These are phyloP conservation scores for Stigmatopora argus DNA, from an alignment of 2,113 vertebrate species.

Conservation along the genomic window DNA sequence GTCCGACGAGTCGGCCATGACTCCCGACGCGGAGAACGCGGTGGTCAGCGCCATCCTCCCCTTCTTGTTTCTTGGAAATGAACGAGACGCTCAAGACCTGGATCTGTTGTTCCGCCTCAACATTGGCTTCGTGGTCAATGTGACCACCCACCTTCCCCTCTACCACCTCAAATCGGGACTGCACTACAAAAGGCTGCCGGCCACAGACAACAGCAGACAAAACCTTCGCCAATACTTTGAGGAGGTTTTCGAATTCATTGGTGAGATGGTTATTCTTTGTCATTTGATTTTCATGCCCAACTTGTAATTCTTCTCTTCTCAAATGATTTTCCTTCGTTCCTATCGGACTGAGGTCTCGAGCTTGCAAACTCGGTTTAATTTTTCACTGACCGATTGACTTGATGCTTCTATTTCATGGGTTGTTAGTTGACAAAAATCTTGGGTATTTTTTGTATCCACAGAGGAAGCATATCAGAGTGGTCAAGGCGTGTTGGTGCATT, in stretches of 20 bases:
- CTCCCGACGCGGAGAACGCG: slow-evolving; percentile 77
- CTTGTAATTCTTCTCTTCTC: too few relatives aligned
- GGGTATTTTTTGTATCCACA: slow-evolving; percentile 47
- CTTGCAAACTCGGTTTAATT: too few relatives aligned
- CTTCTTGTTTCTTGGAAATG: slow-evolving; percentile 80
- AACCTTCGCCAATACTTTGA: slow-evolving; percentile 84
- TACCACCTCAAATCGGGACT: slow-evolving; percentile 75
- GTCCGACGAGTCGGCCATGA: slow-evolving; percentile 71
- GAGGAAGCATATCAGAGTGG: slow-evolving; percentile 81
- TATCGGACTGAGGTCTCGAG: too few relatives aligned
- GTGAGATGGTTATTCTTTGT: slow-evolving; percentile 48
- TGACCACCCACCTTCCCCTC: slow-evolving; percentile 81
- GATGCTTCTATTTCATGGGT: neutral
- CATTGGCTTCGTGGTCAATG: slow-evolving; percentile 78
- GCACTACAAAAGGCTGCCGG: slow-evolving; percentile 78
- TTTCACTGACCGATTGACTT: neutral
- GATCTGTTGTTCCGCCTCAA: slow-evolving; percentile 73
- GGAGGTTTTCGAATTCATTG: slow-evolving; percentile 82
- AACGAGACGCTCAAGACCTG: slow-evolving; percentile 78
- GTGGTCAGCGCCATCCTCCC: slow-evolving; percentile 78
- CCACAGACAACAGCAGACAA: slow-evolving; percentile 82
- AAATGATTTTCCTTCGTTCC: too few relatives aligned
- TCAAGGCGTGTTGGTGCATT: slow-evolving; percentile 78
- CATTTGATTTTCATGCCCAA: neutral
- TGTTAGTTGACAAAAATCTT: neutral